A percentile compares a stretch with the other conserved stretches of the same genome.
Conservation (phyloP, 2,888 invertebrate genomes). For the Parthenolecanium corni region DNA sequence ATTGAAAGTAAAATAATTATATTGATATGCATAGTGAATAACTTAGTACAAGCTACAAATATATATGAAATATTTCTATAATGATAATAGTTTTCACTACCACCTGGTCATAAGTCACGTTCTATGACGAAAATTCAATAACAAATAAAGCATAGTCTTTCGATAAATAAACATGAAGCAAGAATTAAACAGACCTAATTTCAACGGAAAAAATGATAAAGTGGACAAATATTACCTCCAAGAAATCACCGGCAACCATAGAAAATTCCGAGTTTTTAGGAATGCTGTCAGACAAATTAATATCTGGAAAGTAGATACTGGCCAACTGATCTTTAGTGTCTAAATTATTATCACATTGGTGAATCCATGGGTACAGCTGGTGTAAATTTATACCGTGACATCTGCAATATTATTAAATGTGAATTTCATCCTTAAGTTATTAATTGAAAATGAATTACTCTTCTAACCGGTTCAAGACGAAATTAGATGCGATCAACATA, state of each 20-base stretch:
- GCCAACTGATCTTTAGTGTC: slow-evolving; percentile 67
- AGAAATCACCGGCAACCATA: slow-evolving; percentile 94
- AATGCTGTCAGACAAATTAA: slow-evolving; percentile 58
- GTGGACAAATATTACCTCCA: slow-evolving; percentile 69
- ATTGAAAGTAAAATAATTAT: too few species aligned
- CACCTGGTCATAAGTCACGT: too few species aligned
- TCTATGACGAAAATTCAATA: too few species aligned
- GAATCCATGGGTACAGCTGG: slow-evolving; percentile 86
- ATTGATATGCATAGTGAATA: too few species aligned
- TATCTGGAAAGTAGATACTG: slow-evolving; percentile 74
- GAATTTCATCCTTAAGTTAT: not conserved
- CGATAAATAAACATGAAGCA: too few species aligned
- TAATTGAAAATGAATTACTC: not conserved
- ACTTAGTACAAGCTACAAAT: too few species aligned
- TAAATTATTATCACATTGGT: slow-evolving; percentile 84
- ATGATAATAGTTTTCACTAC: too few species aligned
- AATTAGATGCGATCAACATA: slow-evolving; percentile 94
- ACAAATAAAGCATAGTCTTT: too few species aligned
- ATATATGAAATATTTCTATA: too few species aligned
- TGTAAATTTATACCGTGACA: slow-evolving; percentile 56
- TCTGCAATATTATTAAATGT: slow-evolving; percentile 37
- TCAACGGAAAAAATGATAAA: too few species aligned
- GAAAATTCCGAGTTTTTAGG: slow-evolving; percentile 61
- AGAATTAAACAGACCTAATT: too few species aligned
- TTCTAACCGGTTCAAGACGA: slow-evolving; percentile 73